phyloP scores from a whole-genome alignment of 1,140 invertebrate species.

The Phenacoccus solenopsis region DNA sequence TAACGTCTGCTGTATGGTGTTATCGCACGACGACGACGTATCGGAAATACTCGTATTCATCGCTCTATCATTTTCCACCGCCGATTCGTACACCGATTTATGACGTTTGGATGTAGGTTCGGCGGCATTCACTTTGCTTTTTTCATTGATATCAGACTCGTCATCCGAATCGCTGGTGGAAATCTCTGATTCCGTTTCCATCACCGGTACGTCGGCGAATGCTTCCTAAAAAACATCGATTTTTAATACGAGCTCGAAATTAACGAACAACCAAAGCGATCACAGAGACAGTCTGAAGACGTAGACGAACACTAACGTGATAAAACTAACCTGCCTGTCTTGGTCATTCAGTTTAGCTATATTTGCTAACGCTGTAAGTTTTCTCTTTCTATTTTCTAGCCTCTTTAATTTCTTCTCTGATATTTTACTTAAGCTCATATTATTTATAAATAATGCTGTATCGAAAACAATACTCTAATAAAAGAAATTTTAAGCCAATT shows the following conservation, averaged over 20 bases:
- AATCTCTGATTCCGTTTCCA: not conserved
- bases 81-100: not conserved
- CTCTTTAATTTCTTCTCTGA: conserved; percentile 16
- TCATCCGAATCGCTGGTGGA: not conserved
- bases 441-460: conserved; percentile 1
- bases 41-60: not conserved
- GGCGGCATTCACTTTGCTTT: not conserved
- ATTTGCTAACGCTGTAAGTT: conserved; percentile 18
- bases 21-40: not conserved
- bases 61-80: not conserved
- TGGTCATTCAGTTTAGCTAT: conserved; percentile 20
- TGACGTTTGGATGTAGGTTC: conserved; percentile 4
- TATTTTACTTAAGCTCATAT: conserved; percentile 1
- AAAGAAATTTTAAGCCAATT: too few relatives aligned
- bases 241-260: not conserved
- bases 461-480: not conserved
- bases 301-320: not conserved
- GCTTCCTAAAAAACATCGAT: not conserved
- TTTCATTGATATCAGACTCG: not conserved
- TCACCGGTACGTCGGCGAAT: not conserved
- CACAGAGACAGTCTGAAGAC: not conserved
- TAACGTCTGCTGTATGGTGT: not conserved
- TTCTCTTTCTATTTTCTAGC: conserved; percentile 20
- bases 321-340: conserved; percentile 14
- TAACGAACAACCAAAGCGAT: not conserved